Conservation (phyloP, 2,888 invertebrate species). For the Actias luna region DNA sequence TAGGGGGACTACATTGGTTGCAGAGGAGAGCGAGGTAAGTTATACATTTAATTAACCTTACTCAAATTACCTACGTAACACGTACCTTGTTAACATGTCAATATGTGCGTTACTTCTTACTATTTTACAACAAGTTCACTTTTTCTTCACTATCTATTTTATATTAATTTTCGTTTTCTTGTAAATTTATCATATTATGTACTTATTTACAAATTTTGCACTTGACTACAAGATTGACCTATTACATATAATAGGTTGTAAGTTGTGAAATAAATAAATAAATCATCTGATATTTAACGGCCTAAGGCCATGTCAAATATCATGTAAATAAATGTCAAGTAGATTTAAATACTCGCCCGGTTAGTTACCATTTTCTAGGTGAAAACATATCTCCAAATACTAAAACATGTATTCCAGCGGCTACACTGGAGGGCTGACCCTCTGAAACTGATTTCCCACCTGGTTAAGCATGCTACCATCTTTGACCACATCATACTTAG, state of each 20-base stretch:
- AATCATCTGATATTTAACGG: no score
- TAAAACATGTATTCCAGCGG: background rate
- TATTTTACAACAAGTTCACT: background rate
- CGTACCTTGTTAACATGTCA: background rate
- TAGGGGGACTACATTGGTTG: background rate
- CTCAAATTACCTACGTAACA: background rate
- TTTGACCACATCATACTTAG: no score
- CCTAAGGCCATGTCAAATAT: no score
- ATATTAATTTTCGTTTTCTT: background rate
- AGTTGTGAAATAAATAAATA: no score
- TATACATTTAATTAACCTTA: background rate
- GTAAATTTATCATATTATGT: no score
- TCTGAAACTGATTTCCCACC: no score
- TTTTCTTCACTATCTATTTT: background rate
- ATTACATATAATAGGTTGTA: no score
- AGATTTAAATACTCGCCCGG: no score
- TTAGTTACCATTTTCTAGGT: slow-evolving; percentile 26
- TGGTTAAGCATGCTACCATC: no score
- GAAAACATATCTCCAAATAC: slow-evolving; percentile 25
- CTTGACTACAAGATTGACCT: no score
- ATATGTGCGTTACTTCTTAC: background rate
- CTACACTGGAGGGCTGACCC: background rate
- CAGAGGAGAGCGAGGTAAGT: background rate
- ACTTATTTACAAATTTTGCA: no score
- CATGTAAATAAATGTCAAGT: no score